phyloP scores from a whole-genome alignment of 1,140 invertebrate species.

The Drosophila serrata region DNA sequence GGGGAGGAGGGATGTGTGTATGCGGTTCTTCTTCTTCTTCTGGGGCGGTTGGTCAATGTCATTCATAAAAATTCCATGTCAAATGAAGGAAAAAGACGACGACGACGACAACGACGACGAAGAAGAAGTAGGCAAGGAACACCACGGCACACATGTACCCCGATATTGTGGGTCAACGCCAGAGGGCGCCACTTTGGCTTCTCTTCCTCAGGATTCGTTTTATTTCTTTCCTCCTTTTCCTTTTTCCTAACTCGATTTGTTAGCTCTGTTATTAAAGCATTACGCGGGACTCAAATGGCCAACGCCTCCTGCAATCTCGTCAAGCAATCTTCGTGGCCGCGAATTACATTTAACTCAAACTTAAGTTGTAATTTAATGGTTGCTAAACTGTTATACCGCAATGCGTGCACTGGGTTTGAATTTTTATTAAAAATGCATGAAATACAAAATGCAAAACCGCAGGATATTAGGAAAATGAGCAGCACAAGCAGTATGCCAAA shows the following conservation, averaged over 20 bases:
- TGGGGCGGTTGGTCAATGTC: slow-evolving; percentile 69
- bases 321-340: slow-evolving; percentile 20
- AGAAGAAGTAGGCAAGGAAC: slow-evolving; percentile 10
- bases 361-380: slow-evolving; percentile 7
- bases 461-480: slow-evolving; percentile 19
- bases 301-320: slow-evolving; percentile 49
- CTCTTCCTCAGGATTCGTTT: background rate
- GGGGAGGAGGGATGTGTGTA: slow-evolving; percentile 27
- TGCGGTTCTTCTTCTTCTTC: slow-evolving; percentile 20
- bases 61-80: slow-evolving; percentile 79
- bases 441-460: slow-evolving; percentile 30
- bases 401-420: slow-evolving; percentile 14
- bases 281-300: slow-evolving; percentile 43
- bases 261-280: slow-evolving; percentile 51
- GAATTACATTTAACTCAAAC: slow-evolving; percentile 37
- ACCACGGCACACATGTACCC: slow-evolving; percentile 17
- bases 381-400: slow-evolving; percentile 53
- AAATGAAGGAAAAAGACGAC: slow-evolving; percentile 30
- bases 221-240: background rate
- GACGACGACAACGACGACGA: background rate
- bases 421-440: slow-evolving; percentile 47
- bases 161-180: slow-evolving; percentile 68
- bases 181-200: slow-evolving; percentile 55
- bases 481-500: no score
- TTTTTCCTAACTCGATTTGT: slow-evolving; percentile 40